Evolutionary conservation across 2,888 invertebrate species (phyloP), one percentile per base, ranked within the genome.

Genomic region (Eupithecia centaureata): DNA sequence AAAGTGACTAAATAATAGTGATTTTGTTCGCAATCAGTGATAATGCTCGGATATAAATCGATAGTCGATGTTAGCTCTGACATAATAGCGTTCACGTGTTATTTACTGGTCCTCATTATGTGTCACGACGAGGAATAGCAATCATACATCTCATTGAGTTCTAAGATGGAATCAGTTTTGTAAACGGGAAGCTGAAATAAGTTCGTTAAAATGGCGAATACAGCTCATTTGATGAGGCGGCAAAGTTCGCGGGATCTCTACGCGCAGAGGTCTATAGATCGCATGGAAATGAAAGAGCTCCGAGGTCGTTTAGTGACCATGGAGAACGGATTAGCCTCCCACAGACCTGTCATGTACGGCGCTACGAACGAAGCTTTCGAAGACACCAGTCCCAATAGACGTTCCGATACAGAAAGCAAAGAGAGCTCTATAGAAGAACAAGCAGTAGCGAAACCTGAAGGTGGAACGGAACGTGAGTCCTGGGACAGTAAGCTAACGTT

Each of bases 401-500:
- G 87, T 0, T 89, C 90, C 0, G 90, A 90, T 68, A 91, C 91
- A 0, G 90, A 91, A 0, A 95, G 95, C 79, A 96, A 95, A 83
- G 94, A 95, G 32, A 95, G 95, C 62, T 95, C 95, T n/a, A 93
- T 91, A 3, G 95, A 95, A 79, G 95, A 95, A 1, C 95, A 95
- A 77, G 95, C 92, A 1, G 94, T 90, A 25, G 94, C 96, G 73
- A 95, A 95, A 72, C 96, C 96, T 83, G 96, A 95, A 25, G 95
- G 94, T 10, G 97, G 96, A 75, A 95, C 95, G 47, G 97, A 97
- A 77, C 93, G 98, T 54, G 98, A 98, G 87, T 97, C 97, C 58
- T 98, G 98, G 98, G 98, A 98, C 87, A 97, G 96, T 87, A 98
- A 98, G 88, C 92, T 98, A 67, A 98, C 98, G 61, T 98, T 98